Base-by-base conservation (phyloP, 2,113 vertebrate genomes). In the Microtus montanus region DNA sequence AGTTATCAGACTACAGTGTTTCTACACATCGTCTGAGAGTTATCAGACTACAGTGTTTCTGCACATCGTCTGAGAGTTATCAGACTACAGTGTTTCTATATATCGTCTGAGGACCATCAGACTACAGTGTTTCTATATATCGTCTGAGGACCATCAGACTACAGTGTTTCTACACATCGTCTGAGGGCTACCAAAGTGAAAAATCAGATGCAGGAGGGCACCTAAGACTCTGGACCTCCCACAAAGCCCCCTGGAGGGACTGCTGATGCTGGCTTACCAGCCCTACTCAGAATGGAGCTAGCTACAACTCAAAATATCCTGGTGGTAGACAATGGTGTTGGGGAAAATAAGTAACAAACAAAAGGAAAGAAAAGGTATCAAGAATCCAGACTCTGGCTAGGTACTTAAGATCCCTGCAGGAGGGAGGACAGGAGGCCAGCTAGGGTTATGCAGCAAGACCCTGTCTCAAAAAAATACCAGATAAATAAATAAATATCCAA, bases 121-220 rank as follows among this genome's bases (percentile, higher is more conserved):
- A 54, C 52, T 54, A 54, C 52, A 54, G 14, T 17, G 52, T 52
- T 52, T 52, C 52, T 52, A 0, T 3, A 54, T 14, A 54, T 15
- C 14, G 2, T 54, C 14, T 54, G 3, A 54, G 52, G 1, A 14
- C 0, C 0, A 54, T 54, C 52, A 54, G 52, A 54, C 14, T 17
- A 54, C 52, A 54, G 14, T 17, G 3, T 54, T 54, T 54, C 54
- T 54, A 4, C 35, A 38, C n/a, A 61, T 28, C 7, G 3, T 26
- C 14, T 38, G 22, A 82, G n/a, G 52, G 26, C 35, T 61, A 38
- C 13, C 54, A 38, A 41, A 61, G 35, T 38, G 35, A 58, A 82
- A 61, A 38, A 14, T 4, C 58, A n/a, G 22, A 24, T 15, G n/a
- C 52, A 38, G 79, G 22, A 82, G 79, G 52, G 22, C 54, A 28